A percentile compares a stretch with the other conserved stretches of the same genome.
Evolutionary conservation across 2,797 vertebrate species (phyloP).

Genomic region (Pelochelys cantorii): DNA sequence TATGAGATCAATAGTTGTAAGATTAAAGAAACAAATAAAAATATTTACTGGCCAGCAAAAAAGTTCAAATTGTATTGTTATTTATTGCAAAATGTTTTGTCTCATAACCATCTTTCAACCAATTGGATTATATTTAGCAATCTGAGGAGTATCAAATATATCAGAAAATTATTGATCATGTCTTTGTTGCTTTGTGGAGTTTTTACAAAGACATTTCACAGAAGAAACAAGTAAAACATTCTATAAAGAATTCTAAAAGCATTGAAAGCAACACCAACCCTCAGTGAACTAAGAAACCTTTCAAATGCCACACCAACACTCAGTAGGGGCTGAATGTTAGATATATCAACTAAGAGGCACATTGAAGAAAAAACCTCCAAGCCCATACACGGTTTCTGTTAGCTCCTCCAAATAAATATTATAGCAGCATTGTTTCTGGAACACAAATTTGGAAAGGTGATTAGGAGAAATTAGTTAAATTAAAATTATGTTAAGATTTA

Average conservation of each 20-base stretch:
- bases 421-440: background rate
- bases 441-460: background rate
- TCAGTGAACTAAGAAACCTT: slow-evolving; percentile 10
- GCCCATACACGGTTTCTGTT: background rate
- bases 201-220: background rate
- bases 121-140: background rate
- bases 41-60: background rate
- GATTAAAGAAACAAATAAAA: background rate
- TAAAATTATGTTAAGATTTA: background rate
- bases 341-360: background rate
- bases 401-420: slow-evolving; percentile 5
- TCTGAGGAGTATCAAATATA: background rate
- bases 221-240: background rate
- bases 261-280: background rate
- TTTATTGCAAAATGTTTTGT: background rate
- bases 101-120: background rate
- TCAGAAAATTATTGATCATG: background rate
- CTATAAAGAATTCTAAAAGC: background rate
- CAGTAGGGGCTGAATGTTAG: background rate
- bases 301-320: slow-evolving; percentile 5
- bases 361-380: background rate
- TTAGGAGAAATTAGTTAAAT: background rate
- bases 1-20: background rate
- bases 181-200: background rate
- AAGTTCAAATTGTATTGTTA: background rate